phyloP scores from a whole-genome alignment of 2,113 vertebrate genomes.

The Synchiropus splendidus region DNA sequence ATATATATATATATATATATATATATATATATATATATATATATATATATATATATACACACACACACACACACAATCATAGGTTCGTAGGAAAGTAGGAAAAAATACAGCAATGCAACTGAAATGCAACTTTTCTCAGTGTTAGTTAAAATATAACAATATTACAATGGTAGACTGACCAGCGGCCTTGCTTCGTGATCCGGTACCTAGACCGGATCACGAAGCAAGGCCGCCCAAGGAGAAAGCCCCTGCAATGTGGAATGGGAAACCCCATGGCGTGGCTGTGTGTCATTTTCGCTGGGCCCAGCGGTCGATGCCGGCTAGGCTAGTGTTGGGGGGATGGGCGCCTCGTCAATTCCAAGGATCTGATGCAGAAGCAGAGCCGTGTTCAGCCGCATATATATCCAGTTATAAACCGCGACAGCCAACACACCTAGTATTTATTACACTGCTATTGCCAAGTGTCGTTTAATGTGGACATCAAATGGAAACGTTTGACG shows the following conservation, averaged over 20 bases:
- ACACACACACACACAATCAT: no score
- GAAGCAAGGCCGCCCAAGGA: conserved; percentile 39
- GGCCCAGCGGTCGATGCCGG: conserved; percentile 78
- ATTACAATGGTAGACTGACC: no score
- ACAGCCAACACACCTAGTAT: conserved; percentile 62
- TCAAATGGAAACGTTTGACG: conserved; percentile 57
- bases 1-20: no score
- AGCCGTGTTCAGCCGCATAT: conserved; percentile 68
- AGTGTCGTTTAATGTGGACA: conserved; percentile 47
- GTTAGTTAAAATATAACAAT: no score
- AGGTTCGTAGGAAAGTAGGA: no score
- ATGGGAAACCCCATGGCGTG: conserved; percentile 84
- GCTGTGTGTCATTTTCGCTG: conserved; percentile 84
- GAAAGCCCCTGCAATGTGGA: conserved; percentile 76
- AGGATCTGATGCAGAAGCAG: conserved; percentile 69
- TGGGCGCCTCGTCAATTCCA: conserved; percentile 72
- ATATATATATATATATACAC: no score
- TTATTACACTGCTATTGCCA: conserved; percentile 56
- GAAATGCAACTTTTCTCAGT: no score
- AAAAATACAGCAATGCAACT: no score
- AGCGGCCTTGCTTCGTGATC: no score
- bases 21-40: no score
- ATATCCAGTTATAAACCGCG: conserved; percentile 67
- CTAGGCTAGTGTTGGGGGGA: conserved; percentile 75
- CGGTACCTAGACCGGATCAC: no score